Evolutionary conservation across 2,888 invertebrate species (phyloP).

Genomic region (Panopea generosa): DNA sequence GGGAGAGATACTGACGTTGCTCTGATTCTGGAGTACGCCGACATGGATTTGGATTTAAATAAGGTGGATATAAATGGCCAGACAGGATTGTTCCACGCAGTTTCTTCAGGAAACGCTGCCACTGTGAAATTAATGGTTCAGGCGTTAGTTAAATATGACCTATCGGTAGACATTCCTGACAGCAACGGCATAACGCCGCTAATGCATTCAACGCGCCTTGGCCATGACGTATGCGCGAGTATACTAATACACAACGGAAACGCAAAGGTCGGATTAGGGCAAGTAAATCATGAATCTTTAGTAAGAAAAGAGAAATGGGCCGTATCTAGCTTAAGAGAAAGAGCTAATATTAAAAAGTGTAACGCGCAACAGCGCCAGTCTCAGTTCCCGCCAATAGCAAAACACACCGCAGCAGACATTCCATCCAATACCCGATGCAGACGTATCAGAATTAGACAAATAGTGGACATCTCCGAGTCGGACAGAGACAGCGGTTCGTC

Average conservation of each 20-base stretch:
- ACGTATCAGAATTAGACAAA: background rate
- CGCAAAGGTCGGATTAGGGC: constrained; percentile 64
- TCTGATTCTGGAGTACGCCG: constrained; percentile 63
- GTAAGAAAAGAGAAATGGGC: constrained; percentile 66
- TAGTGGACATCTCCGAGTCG: background rate
- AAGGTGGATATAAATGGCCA: constrained; percentile 69
- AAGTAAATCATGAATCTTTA: constrained; percentile 47
- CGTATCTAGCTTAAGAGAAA: constrained; percentile 47
- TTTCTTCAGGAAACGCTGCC: constrained; percentile 70
- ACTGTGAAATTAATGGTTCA: constrained; percentile 68
- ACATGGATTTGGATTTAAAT: constrained; percentile 69
- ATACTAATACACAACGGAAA: constrained; percentile 66
- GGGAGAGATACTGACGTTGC: constrained; percentile 64
- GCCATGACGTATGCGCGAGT: constrained; percentile 70
- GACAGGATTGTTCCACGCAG: constrained; percentile 69
- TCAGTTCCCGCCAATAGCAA: constrained; percentile 49
- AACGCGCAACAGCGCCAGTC: constrained; percentile 44
- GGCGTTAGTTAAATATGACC: constrained; percentile 53
- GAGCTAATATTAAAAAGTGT: constrained; percentile 38
- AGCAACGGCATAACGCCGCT: constrained; percentile 65
- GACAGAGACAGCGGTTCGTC: constrained; percentile 28
- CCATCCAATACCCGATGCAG: background rate
- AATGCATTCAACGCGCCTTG: constrained; percentile 66
- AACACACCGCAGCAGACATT: background rate
- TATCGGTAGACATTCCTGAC: constrained; percentile 67